A percentile compares a stretch with the other conserved stretches of the same genome.
phyloP scores from a whole-genome alignment of 2,113 vertebrate species.

The Chamaea fasciata region DNA sequence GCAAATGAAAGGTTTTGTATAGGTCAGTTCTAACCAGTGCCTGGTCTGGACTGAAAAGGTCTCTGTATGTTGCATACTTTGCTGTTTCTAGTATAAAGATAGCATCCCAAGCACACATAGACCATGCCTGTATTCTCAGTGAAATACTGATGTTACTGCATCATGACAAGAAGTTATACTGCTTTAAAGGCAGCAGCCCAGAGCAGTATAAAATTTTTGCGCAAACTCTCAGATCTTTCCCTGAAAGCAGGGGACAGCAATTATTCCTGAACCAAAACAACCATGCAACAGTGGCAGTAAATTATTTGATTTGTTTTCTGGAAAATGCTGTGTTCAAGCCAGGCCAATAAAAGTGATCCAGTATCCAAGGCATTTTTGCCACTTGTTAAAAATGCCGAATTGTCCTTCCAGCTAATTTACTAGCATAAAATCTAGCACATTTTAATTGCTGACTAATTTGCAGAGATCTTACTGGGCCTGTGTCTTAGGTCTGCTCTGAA shows the following conservation, averaged over 20 bases:
- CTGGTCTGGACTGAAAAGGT: neutral
- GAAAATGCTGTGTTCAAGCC: neutral
- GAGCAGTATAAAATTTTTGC: neutral
- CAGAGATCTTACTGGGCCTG: neutral
- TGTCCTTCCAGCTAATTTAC: neutral
- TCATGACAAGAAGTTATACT: neutral
- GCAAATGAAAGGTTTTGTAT: neutral
- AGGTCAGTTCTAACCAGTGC: neutral
- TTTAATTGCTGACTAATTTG: neutral
- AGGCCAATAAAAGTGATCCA: neutral
- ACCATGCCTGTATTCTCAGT: rapidly evolving
- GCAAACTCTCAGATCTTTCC: neutral
- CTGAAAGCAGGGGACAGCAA: neutral
- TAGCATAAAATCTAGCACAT: neutral
- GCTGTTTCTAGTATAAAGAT: neutral
- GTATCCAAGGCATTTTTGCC: neutral
- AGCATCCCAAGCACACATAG: neutral
- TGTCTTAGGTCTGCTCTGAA: neutral
- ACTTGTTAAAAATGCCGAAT: neutral
- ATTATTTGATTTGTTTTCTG: neutral
- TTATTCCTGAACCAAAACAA: neutral
- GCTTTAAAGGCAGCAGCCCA: neutral
- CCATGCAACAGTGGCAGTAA: neutral
- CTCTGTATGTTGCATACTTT: neutral
- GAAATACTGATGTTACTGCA: neutral